Evolutionary conservation across 1,140 invertebrate genomes (phyloP), one percentile per base, ranked within the genome.

Genomic region (Cydia amplana): DNA sequence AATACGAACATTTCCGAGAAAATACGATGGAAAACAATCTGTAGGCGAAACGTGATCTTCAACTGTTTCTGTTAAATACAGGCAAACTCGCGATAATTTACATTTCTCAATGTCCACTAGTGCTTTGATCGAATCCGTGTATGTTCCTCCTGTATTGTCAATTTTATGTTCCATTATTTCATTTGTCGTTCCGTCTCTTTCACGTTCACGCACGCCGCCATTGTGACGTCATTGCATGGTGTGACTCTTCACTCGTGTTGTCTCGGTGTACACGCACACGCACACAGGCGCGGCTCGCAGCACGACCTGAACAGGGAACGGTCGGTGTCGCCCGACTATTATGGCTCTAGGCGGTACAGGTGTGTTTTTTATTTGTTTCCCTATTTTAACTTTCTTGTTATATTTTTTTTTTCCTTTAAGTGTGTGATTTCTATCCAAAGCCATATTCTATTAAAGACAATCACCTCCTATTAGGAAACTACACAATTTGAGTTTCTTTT

Each of bases 281-380:
- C 18, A 72, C 78, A 82, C 88, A 95, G 95, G 82, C 94, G 94
- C 83, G 95, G 95, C 83, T 95, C 95, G 78, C 95, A 95, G 89
- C 95, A 95, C 93, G 95, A 95, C 87, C 91, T 95, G 82, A 93
- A 91, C 83, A 87, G 92, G 72, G 93, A 93, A 76, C 86, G 95
- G 82, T 95, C 95, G 80, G 91, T 94, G 75, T 95, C 95, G 81
- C 94, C 95, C 74, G 95, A 95, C 89, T 93, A 92, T 82, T 94
- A 94, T 82, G 94, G 95, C 85, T 93, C 93, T 79, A 94, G 95
- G 86, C 94, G 95, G 81, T 95, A 95, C 94, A 95, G 95, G 95
- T 95, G 85, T 89, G 91, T 93, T 90, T 83, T 82, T 77, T 49
- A 74, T 81, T 83, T 75, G 73, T 79, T 76, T 80, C 80, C 83